Evolutionary conservation across 2,888 invertebrate species (phyloP).

Genomic region (Malacosoma neustria): DNA sequence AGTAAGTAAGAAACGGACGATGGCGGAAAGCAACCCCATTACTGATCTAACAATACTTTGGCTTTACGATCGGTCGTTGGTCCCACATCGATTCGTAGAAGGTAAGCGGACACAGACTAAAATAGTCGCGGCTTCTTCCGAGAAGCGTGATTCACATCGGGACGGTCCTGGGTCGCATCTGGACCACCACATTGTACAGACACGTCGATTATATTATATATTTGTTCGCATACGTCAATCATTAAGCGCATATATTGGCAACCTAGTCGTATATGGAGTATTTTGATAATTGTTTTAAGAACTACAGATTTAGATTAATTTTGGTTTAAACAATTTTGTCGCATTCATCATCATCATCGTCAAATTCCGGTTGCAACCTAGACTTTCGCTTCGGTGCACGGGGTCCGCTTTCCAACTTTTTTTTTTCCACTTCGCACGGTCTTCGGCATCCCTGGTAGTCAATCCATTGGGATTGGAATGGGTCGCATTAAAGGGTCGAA

Average conservation of each 20-base stretch:
- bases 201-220: constrained; percentile 20
- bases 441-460: too few relatives aligned
- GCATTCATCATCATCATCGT: too few relatives aligned
- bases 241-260: constrained; percentile 11
- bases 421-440: too few relatives aligned
- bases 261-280: too few relatives aligned
- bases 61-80: constrained; percentile 67
- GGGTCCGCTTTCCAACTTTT: too few relatives aligned
- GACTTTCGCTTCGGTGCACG: too few relatives aligned
- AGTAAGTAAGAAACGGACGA: constrained; percentile 31
- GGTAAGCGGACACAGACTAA: constrained; percentile 72
- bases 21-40: constrained; percentile 51
- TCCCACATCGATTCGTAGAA: constrained; percentile 68
- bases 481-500: too few relatives aligned
- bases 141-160: constrained; percentile 60
- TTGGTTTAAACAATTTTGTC: too few relatives aligned
- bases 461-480: too few relatives aligned
- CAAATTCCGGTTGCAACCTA: too few relatives aligned
- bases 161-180: constrained; percentile 61
- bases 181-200: constrained; percentile 32
- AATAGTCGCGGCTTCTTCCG: constrained; percentile 69
- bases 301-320: too few relatives aligned
- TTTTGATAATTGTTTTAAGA: too few relatives aligned
- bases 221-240: constrained; percentile 9
- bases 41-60: constrained; percentile 66